Evolutionary conservation across 2,797 vertebrate genomes (phyloP), one percentile per base, ranked within the genome.

Genomic region (Schizothorax lantsangensis): DNA sequence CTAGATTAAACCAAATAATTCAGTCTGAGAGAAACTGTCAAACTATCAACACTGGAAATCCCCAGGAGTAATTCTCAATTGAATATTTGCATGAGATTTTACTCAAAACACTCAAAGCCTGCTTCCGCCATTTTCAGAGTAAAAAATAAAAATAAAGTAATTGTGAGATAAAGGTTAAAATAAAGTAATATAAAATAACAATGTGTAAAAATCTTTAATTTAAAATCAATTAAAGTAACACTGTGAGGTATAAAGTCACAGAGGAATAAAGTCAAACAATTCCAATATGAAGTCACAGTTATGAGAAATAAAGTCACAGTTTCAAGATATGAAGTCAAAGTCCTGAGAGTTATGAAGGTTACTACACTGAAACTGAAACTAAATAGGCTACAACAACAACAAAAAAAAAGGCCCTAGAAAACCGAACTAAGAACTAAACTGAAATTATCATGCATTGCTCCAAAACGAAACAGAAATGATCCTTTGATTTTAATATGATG

Each of bases 21-120:
- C 8, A 33, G 38, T 14, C 12, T 45, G n/a, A 62, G 33, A 73
- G 49, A 45, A 47, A 80, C 26, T 59, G 52, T 45, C 84, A 57
- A 85, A 62, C 49, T 82, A 68, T 43, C 33, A 73, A 47, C 57
- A 12, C 59, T 38, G 64, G 33, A 83, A 84, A 77, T 68, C 33
- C 30, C 43, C 57, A 38, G 40, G 47, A 77, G 30, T 5, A n/a
- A 54, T 52, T 49, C 36, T 30, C 1, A 66, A 33, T 4, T 12
- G 59, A 81, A 17, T 23, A n/a, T 57, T 45, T 73, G 23, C n/a
- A 73, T 30, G 9, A 83, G 38, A 75, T n/a, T 38, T 52, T 21
- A 40, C 1, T 57, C 33, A 26, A 71, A 82, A 75, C 3, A 23
- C 38, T 43, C 23, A 40, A 17, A 62, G 54, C 12, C 14, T 40